A percentile compares a stretch with the other conserved stretches of the same genome.
Evolutionary conservation across 30 jellyfish, hydroid and myxozoan species (phyloP).

Genomic region (Aurelia sp.): DNA sequence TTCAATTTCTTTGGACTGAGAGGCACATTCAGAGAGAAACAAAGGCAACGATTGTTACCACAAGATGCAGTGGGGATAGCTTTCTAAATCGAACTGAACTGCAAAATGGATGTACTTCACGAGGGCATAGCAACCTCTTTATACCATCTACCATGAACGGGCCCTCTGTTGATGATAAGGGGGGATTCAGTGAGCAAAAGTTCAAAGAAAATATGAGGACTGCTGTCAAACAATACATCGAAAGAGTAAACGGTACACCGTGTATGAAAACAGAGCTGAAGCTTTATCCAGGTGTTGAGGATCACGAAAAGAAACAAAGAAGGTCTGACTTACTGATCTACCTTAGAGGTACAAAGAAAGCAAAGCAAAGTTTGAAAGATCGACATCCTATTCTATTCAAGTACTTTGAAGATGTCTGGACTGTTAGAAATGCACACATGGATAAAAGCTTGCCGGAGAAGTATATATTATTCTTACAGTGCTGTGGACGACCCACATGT

Average conservation of each 20-base stretch:
- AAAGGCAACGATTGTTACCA: neutral
- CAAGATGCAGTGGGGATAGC: slow-evolving; percentile 27
- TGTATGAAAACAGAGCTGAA: slow-evolving; percentile 11
- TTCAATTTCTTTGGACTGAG: slow-evolving; percentile 20
- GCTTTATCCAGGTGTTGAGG: slow-evolving; percentile 9
- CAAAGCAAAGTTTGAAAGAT: slow-evolving; percentile 4
- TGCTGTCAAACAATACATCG: slow-evolving; percentile 1
- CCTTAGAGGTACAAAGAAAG: slow-evolving; percentile 1
- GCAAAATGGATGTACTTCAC: slow-evolving; percentile 9
- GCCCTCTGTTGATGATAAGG: slow-evolving; percentile 11
- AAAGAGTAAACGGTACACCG: slow-evolving; percentile 12
- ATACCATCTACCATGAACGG: slow-evolving; percentile 15
- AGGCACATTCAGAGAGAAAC: neutral
- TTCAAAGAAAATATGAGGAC: neutral
- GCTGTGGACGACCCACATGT: neutral
- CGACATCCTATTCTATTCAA: neutral
- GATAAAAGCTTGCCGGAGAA: slow-evolving; percentile 16
- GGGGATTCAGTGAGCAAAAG: slow-evolving; percentile 2
- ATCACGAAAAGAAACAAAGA: neutral
- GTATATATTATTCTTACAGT: neutral
- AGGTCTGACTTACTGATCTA: slow-evolving; percentile 3
- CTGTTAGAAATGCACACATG: slow-evolving; percentile 3
- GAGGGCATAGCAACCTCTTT: slow-evolving; percentile 21
- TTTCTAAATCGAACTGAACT: slow-evolving; percentile 4
- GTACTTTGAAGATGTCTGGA: neutral